phyloP scores from a whole-genome alignment of 1,140 invertebrate species.

The Cydia strobilella region DNA sequence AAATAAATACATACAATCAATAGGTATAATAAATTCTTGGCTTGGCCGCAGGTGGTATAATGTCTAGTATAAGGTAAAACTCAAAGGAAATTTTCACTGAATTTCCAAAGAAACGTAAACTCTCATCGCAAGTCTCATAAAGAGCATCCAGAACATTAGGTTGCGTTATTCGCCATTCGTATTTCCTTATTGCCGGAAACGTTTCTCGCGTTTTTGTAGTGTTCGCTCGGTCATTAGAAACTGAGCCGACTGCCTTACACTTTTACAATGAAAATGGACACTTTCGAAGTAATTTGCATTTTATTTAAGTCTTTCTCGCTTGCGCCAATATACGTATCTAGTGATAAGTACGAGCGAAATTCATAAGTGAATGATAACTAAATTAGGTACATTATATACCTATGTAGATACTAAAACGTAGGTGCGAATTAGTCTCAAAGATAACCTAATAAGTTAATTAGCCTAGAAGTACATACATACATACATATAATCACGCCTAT shows the following conservation, averaged over 20 bases:
- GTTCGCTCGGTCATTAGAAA: slow-evolving; percentile 61
- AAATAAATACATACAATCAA: too few relatives aligned
- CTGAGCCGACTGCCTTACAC: slow-evolving; percentile 35
- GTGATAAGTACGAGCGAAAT: too few relatives aligned
- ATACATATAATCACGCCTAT: too few relatives aligned
- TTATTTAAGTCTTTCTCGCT: neutral
- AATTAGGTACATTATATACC: too few relatives aligned
- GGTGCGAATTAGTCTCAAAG: too few relatives aligned
- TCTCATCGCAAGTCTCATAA: neutral
- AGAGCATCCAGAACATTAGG: slow-evolving; percentile 1
- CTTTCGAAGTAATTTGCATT: neutral
- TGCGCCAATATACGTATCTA: too few relatives aligned
- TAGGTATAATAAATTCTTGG: too few relatives aligned
- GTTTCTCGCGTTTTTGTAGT: slow-evolving; percentile 55
- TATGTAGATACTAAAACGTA: too few relatives aligned
- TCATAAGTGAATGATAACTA: too few relatives aligned
- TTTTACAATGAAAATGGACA: neutral
- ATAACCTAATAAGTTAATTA: too few relatives aligned
- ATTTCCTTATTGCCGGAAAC: slow-evolving; percentile 64
- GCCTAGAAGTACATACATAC: too few relatives aligned
- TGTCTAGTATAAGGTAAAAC: neutral
- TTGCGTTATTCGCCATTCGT: slow-evolving; percentile 56
- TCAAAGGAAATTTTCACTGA: neutral
- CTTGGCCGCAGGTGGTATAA: too few relatives aligned
- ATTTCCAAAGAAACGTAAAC: neutral